phyloP scores from a whole-genome alignment of 2,888 invertebrate species.

The Ectemnius cavifrons region DNA sequence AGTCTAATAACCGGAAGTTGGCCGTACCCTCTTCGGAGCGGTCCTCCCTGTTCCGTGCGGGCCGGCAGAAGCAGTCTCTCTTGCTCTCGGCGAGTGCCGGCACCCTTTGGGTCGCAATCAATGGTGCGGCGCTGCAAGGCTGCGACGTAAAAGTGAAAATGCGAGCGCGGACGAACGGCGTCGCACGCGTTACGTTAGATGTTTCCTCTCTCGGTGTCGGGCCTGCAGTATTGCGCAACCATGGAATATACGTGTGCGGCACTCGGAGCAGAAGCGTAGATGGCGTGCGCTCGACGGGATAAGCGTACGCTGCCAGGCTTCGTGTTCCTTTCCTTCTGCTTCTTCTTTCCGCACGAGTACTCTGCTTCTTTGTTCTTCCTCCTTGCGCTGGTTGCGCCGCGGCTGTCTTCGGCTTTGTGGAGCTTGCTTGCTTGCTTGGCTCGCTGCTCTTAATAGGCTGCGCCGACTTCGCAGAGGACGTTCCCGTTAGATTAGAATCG shows the following conservation, averaged over 20 bases:
- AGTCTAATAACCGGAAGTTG: too few relatives aligned
- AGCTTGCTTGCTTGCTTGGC: not conserved
- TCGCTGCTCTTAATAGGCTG: not conserved
- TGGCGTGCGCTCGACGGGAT: slow-evolving; percentile 49
- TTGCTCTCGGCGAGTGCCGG: slow-evolving; percentile 25
- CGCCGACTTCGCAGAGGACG: too few relatives aligned
- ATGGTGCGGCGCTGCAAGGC: slow-evolving; percentile 43
- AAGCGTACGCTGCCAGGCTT: slow-evolving; percentile 29
- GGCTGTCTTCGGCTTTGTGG: slow-evolving; percentile 2
- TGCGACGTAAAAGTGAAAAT: slow-evolving; percentile 42
- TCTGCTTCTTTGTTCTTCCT: slow-evolving; percentile 53
- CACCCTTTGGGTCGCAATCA: slow-evolving; percentile 51
- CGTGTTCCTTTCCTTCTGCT: slow-evolving; percentile 38
- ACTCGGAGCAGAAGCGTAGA: slow-evolving; percentile 44
- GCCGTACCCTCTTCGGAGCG: too few relatives aligned
- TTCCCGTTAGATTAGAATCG: too few relatives aligned
- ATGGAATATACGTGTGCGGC: slow-evolving; percentile 46
- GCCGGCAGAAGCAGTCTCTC: too few relatives aligned
- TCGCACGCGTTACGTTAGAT: slow-evolving; percentile 32
- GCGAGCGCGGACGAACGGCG: slow-evolving; percentile 25
- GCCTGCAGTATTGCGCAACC: slow-evolving; percentile 47
- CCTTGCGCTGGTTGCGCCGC: slow-evolving; percentile 19
- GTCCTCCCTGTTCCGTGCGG: too few relatives aligned
- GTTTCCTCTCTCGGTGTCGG: slow-evolving; percentile 34
- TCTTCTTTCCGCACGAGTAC: slow-evolving; percentile 27